Conservation (phyloP, 1,140 invertebrate species). For the Drosophila pruinosa region DNA sequence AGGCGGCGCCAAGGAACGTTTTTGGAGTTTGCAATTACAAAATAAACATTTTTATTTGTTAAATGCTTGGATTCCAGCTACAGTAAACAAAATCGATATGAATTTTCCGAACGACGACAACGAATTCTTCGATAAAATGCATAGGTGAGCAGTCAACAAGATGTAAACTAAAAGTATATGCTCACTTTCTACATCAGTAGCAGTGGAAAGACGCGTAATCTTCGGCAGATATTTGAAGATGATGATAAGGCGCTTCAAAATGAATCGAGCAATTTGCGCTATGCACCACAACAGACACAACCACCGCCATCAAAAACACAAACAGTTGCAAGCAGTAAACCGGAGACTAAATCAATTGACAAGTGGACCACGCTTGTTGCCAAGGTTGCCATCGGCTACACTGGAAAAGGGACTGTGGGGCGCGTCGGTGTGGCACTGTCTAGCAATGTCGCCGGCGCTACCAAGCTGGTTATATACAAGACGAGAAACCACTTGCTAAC, state of each 20-base stretch:
- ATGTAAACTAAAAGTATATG: background rate
- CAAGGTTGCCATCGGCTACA: conserved; percentile 53
- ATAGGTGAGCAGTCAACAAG: conserved; percentile 22
- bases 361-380: conserved; percentile 49
- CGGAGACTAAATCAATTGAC: background rate
- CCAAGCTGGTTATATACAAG: conserved; percentile 64
- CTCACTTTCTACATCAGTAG: background rate
- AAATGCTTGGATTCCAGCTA: background rate
- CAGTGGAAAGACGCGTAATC: conserved; percentile 31
- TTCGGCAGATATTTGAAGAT: conserved; percentile 50
- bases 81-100: conserved; percentile 12
- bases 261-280: conserved; percentile 37
- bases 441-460: conserved; percentile 1
- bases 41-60: background rate
- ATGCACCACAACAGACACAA: conserved; percentile 5
- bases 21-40: too few species aligned
- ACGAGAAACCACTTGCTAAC: conserved; percentile 21
- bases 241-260: conserved; percentile 36
- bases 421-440: conserved; percentile 65
- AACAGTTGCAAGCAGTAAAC: background rate
- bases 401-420: conserved; percentile 29
- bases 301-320: background rate
- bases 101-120: conserved; percentile 23
- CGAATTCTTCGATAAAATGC: conserved; percentile 44
- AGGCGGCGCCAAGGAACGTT: background rate